Evolutionary conservation across 37 sponge, comb jelly and placozoan species (phyloP).

Genomic region (Geodia barretti): DNA sequence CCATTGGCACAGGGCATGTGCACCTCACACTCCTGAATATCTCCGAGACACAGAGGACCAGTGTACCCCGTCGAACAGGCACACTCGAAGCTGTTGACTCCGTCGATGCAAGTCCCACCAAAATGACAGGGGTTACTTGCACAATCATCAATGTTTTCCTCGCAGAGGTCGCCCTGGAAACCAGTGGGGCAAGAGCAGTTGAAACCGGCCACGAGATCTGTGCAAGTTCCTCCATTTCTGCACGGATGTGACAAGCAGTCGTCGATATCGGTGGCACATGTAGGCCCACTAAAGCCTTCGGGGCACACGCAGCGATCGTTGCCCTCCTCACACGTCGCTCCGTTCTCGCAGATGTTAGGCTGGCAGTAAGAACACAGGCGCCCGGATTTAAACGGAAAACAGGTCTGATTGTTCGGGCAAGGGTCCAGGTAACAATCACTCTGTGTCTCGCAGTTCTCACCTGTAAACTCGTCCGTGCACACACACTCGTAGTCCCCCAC

Average conservation of each 20-base stretch:
- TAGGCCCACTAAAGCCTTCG: constrained; percentile 43
- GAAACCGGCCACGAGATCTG: constrained; percentile 19
- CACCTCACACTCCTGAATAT: constrained; percentile 32
- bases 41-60: constrained; percentile 22
- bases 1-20: constrained; percentile 46
- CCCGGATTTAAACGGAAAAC: constrained; percentile 19
- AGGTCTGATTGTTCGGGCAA: constrained; percentile 46
- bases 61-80: constrained; percentile 48
- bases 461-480: constrained; percentile 38
- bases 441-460: constrained; percentile 36
- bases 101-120: constrained; percentile 45
- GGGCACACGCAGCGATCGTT: constrained; percentile 35
- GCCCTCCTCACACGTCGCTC: constrained; percentile 46
- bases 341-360: constrained; percentile 53
- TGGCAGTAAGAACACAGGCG: constrained; percentile 34
- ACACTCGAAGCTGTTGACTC: constrained; percentile 31
- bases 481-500: constrained; percentile 35
- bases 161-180: constrained; percentile 32
- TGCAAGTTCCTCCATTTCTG: constrained; percentile 48
- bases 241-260: constrained; percentile 47
- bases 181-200: constrained; percentile 34
- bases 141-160: constrained; percentile 48
- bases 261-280: constrained; percentile 35
- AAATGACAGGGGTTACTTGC: constrained; percentile 11
- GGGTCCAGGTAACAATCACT: constrained; percentile 54